Conservation (phyloP, 2,888 invertebrate genomes). For the Nomada hirtipes region DNA sequence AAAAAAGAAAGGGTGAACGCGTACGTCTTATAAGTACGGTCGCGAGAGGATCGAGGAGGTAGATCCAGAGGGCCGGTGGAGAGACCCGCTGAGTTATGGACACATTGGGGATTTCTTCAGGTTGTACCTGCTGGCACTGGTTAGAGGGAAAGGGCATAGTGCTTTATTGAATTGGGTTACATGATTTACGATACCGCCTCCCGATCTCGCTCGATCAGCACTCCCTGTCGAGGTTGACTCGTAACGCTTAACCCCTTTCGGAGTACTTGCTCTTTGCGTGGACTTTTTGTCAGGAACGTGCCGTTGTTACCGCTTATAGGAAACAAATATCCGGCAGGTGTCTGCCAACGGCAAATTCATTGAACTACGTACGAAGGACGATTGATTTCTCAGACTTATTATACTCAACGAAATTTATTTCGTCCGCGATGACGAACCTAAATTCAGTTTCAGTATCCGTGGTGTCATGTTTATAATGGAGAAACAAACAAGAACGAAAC, state of each 20-base stretch:
- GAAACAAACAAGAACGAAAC: too few relatives aligned
- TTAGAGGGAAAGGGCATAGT: constrained; percentile 73
- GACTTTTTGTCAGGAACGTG: constrained; percentile 32
- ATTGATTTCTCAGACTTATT: too few relatives aligned
- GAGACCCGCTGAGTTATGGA: constrained; percentile 76
- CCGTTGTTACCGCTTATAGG: constrained; percentile 10
- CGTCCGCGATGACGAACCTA: too few relatives aligned
- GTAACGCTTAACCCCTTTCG: constrained; percentile 67
- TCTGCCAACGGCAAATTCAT: neutral
- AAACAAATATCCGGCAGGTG: constrained; percentile 53
- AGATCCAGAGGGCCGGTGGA: constrained; percentile 58
- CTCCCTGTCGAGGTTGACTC: constrained; percentile 70
- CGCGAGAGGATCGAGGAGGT: constrained; percentile 55
- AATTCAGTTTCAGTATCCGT: too few relatives aligned
- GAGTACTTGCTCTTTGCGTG: constrained; percentile 12
- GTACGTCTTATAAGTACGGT: constrained; percentile 56
- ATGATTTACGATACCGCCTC: constrained; percentile 78
- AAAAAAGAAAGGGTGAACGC: constrained; percentile 28
- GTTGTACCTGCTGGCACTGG: constrained; percentile 75
- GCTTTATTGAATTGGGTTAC: constrained; percentile 81
- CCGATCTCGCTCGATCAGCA: constrained; percentile 74
- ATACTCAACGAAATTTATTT: too few relatives aligned
- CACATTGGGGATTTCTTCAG: constrained; percentile 78
- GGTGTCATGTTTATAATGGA: too few relatives aligned
- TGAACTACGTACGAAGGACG: neutral